Base-by-base conservation (phyloP, 2,113 vertebrate genomes). In the Lucifuga dentata region DNA sequence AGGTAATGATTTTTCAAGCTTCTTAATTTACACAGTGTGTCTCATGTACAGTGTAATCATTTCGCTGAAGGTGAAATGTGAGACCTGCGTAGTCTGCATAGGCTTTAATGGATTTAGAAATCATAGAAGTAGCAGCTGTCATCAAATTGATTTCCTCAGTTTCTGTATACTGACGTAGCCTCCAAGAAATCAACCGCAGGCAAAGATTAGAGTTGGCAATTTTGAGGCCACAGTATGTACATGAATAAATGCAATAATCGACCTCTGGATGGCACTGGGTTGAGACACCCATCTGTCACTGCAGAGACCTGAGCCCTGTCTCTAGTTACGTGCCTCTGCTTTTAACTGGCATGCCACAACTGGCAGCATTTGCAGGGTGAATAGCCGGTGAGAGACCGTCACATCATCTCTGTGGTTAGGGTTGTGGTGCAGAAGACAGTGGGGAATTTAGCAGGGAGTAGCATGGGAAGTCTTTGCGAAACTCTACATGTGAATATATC, bases 1-100 rank as follows among this genome's bases (percentile, higher is more conserved):
- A 62, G 48, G 48, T 45, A 68, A 63, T 58, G 35, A 61, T 55
- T 80, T 29, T 63, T 64, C 52, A 39, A 57, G 23, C 49, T 63
- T 44, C 43, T 52, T 68, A 29, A 66, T 68, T 76, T 53, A 48
- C 58, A 63, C 32, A 23, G 46, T 49, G 16, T 36, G 45, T 56
- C 45, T 10, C 10, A 43, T 38, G 12, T 17, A 62, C 75, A 46
- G 55, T 8, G 9, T 19, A 12, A 7, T 9, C 12, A 19, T 20
- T 12, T 26, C 9, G 6, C 17, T 21, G 19, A 15, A 7, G 23
- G 48, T 52, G 52, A 68, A 44, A 40, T 16, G 9, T 39, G 20
- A 72, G 38, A 58, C 24, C 5, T 41, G 23, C 52, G 57, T 45
- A 26, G 32, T 45, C 50, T 60, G 15, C 45, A 3, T 56, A 21